Conservation (phyloP, 1,140 invertebrate genomes). For the Brachionus paranguensis region DNA sequence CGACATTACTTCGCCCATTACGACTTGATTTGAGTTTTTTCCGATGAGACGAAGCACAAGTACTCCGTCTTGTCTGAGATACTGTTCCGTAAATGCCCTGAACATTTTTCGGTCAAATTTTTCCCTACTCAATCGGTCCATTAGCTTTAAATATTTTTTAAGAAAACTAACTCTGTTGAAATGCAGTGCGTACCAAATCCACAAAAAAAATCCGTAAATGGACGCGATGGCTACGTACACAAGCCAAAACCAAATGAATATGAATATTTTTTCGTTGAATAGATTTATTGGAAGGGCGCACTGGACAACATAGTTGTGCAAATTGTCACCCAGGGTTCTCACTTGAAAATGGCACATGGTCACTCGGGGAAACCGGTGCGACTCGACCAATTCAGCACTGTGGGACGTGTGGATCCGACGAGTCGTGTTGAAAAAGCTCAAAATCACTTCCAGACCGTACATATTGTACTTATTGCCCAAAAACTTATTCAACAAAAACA, state of each 20-base stretch:
- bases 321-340: constrained; percentile 56
- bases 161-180: constrained; percentile 51
- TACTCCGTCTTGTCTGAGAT: constrained; percentile 58
- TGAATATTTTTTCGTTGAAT: constrained; percentile 61
- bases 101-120: constrained; percentile 48
- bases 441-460: constrained; percentile 56
- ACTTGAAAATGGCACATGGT: constrained; percentile 60
- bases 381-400: constrained; percentile 43
- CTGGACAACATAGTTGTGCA: constrained; percentile 58
- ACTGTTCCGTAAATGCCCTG: constrained; percentile 57
- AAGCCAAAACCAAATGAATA: constrained; percentile 61
- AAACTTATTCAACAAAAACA: constrained; percentile 59
- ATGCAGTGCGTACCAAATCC: constrained; percentile 46
- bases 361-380: constrained; percentile 57
- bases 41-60: constrained; percentile 58
- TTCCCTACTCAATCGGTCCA: constrained; percentile 48
- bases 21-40: constrained; percentile 58
- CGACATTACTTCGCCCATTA: constrained; percentile 58
- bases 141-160: constrained; percentile 54
- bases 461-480: constrained; percentile 57
- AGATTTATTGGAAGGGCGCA: constrained; percentile 60
- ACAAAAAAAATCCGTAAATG: constrained; percentile 51
- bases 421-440: constrained; percentile 45
- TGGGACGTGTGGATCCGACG: not conserved
- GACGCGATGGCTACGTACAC: constrained; percentile 58